A percentile compares a stretch with the other conserved stretches of the same genome.
Evolutionary conservation across 2,888 invertebrate genomes (phyloP).

Genomic region (Ceratothoa steindachneri): DNA sequence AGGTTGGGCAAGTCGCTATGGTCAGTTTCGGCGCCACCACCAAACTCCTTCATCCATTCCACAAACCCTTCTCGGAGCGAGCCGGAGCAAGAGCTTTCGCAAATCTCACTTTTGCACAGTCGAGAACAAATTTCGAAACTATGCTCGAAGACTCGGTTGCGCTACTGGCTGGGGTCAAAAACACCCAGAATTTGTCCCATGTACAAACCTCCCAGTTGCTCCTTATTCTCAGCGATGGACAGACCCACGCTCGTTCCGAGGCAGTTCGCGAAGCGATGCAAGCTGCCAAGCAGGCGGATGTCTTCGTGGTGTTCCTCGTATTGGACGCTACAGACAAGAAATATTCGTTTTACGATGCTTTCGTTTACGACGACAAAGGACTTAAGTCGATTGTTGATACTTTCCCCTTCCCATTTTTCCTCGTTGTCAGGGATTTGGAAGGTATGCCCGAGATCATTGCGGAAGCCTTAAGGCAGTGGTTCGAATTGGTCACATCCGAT

Average conservation of each 20-base stretch:
- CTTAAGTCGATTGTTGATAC: constrained; percentile 84
- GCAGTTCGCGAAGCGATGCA: constrained; percentile 73
- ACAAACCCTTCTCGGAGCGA: constrained; percentile 78
- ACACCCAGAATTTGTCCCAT: constrained; percentile 13
- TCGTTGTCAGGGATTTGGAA: constrained; percentile 83
- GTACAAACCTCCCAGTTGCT: constrained; percentile 67
- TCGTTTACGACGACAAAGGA: constrained; percentile 67
- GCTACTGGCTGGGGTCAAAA: constrained; percentile 56
- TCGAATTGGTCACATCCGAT: constrained; percentile 76
- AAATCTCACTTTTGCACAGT: constrained; percentile 76
- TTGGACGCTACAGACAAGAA: constrained; percentile 89
- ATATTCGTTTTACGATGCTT: constrained; percentile 87
- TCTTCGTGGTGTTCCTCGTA: constrained; percentile 92
- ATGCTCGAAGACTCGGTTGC: constrained; percentile 74
- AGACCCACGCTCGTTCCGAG: constrained; percentile 80
- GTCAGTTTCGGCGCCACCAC: constrained; percentile 84
- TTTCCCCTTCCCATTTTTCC: constrained; percentile 97
- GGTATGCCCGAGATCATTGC: constrained; percentile 84
- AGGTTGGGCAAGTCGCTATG: constrained; percentile 88
- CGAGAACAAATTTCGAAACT: constrained; percentile 78
- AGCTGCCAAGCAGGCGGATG: constrained; percentile 70
- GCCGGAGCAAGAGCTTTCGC: constrained; percentile 63
- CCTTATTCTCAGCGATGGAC: constrained; percentile 89
- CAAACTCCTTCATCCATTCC: constrained; percentile 78
- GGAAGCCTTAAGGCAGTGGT: constrained; percentile 97